Evolutionary conservation across 1,140 invertebrate species (phyloP).

Genomic region (Gryon sp.): DNA sequence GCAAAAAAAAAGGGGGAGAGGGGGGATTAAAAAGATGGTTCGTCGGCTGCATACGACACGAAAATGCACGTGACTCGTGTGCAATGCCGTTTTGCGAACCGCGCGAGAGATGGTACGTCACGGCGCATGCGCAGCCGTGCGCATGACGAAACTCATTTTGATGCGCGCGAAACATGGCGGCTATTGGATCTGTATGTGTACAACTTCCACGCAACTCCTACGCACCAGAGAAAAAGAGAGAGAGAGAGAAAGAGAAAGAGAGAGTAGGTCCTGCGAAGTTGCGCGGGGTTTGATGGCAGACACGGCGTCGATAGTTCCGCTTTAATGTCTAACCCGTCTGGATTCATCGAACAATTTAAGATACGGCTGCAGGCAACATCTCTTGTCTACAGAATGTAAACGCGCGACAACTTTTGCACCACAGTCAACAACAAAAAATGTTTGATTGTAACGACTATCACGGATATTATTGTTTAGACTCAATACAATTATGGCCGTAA

Average conservation of each 20-base stretch:
- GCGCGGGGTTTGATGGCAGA: constrained; percentile 29
- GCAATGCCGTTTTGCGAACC: constrained; percentile 3
- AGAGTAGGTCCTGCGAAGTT: constrained; percentile 40
- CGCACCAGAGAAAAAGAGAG: constrained; percentile 34
- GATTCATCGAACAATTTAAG: constrained; percentile 54
- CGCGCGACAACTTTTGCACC: neutral
- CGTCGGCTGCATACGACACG: constrained; percentile 15
- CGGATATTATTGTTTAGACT: too few species aligned
- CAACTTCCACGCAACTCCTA: constrained; percentile 28
- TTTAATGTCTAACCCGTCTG: constrained; percentile 64
- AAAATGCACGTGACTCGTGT: constrained; percentile 29
- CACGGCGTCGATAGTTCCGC: constrained; percentile 59
- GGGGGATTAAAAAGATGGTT: constrained; percentile 7
- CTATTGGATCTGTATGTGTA: too few species aligned
- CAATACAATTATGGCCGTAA: too few species aligned
- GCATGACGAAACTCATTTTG: too few species aligned
- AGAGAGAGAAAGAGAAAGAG: too few species aligned
- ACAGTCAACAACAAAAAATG: neutral
- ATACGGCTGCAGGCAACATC: constrained; percentile 1
- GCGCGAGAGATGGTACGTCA: constrained; percentile 4
- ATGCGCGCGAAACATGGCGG: neutral
- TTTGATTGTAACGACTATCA: too few species aligned
- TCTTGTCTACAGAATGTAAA: too few species aligned
- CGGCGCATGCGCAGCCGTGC: constrained; percentile 22
- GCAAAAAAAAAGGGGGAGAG: neutral